Percentiles rank a stretch among this genome's conserved stretches.
These are phyloP conservation scores for Morus bassanus DNA, from an alignment of 2,797 vertebrate genomes.

Conservation along the genomic window DNA sequence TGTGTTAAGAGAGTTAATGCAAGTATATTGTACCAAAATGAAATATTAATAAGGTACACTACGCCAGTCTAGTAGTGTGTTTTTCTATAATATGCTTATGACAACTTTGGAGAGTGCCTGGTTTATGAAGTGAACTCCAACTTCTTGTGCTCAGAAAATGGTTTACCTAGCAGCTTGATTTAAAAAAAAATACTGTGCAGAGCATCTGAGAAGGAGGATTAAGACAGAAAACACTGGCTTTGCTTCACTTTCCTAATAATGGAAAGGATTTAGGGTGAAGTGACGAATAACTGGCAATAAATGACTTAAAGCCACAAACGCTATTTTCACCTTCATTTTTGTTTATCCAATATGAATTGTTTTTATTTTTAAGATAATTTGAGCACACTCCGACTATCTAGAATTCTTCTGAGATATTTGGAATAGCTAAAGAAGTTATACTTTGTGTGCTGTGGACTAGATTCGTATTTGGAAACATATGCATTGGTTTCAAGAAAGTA, in stretches of 20 bases:
- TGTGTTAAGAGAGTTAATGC: slow-evolving; percentile 68
- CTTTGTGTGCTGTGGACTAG: neutral
- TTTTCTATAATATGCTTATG: slow-evolving; percentile 52
- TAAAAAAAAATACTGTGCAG: slow-evolving; percentile 61
- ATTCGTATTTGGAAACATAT: neutral
- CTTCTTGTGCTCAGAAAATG: slow-evolving; percentile 57
- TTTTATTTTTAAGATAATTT: slow-evolving; percentile 18
- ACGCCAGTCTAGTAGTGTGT: slow-evolving; percentile 1
- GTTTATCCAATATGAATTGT: neutral
- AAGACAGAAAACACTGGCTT: slow-evolving; percentile 57
- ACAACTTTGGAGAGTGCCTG: slow-evolving; percentile 44
- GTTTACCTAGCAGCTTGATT: slow-evolving; percentile 70
- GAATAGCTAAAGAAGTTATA: neutral
- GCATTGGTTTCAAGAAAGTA: neutral
- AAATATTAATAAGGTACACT: slow-evolving; percentile 68
- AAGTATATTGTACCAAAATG: slow-evolving; percentile 65
- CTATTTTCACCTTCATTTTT: slow-evolving; percentile 1
- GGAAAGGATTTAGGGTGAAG: slow-evolving; percentile 25
- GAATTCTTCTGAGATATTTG: neutral
- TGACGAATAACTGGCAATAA: slow-evolving; percentile 11
- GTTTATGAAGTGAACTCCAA: slow-evolving; percentile 56
- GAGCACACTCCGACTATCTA: neutral
- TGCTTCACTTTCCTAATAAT: slow-evolving; percentile 54
- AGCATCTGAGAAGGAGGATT: slow-evolving; percentile 71
- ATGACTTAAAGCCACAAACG: slow-evolving; percentile 1